Conservation (phyloP, 92 coral and sea anemone genomes). For the Parazoanthus swiftii region DNA sequence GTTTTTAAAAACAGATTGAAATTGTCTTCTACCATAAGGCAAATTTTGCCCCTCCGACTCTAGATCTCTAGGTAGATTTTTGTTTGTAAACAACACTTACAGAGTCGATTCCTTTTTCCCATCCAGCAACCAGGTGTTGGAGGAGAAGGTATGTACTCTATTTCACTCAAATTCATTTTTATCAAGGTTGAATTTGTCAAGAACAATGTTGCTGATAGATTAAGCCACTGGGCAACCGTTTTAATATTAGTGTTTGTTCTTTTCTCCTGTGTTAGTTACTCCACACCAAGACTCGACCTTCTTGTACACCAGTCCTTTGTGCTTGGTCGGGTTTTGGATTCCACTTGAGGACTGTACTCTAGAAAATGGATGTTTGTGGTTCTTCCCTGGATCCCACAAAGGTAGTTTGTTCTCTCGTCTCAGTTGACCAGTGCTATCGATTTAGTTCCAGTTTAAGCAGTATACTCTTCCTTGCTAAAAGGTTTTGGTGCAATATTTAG, state of each 20-base stretch:
- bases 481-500: too few species aligned
- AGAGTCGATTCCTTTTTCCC: neutral
- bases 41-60: too few species aligned
- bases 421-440: neutral
- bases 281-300: slow-evolving; percentile 93
- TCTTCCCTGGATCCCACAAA: slow-evolving; percentile 88
- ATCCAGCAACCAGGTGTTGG: slow-evolving; percentile 93
- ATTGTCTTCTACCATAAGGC: too few species aligned
- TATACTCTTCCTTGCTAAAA: too few species aligned
- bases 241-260: too few species aligned
- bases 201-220: neutral
- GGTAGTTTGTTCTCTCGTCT: slow-evolving; percentile 44
- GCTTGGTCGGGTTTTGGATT: slow-evolving; percentile 90
- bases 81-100: neutral
- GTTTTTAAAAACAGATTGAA: too few species aligned
- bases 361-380: slow-evolving; percentile 93
- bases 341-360: slow-evolving; percentile 93
- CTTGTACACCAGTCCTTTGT: slow-evolving; percentile 79
- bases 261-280: slow-evolving; percentile 43
- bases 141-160: slow-evolving; percentile 72
- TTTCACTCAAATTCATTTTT: neutral
- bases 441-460: neutral
- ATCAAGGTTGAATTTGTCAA: too few species aligned
- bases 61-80: too few species aligned
- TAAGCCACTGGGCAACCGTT: neutral